Evolutionary conservation across 1,140 invertebrate genomes (phyloP).

Genomic region (Hypsibius dujardini): DNA sequence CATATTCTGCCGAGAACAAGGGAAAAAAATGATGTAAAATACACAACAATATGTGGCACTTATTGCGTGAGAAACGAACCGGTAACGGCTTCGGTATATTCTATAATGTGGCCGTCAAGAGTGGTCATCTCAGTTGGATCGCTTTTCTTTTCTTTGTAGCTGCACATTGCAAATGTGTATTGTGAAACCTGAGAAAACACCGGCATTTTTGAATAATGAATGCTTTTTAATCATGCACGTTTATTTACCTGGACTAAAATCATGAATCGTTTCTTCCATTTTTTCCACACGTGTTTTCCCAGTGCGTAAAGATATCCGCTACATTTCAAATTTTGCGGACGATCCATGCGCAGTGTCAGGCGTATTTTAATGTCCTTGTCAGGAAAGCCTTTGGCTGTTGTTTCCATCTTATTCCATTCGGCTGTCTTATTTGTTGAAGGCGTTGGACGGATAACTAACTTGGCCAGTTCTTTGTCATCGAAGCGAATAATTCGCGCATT

Average conservation of each 20-base stretch:
- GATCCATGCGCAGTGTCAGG: constrained; percentile 93
- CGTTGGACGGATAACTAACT: constrained; percentile 76
- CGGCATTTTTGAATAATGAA: constrained; percentile 21
- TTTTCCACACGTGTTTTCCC: constrained; percentile 96
- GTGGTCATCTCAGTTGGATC: constrained; percentile 99
- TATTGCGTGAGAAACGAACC: constrained; percentile 38
- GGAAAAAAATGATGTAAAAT: background rate
- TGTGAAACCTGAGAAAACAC: constrained; percentile 57
- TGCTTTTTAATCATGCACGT: too few species aligned
- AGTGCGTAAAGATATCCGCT: constrained; percentile 82
- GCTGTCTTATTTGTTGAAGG: constrained; percentile 60
- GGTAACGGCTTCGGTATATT: constrained; percentile 86
- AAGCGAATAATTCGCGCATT: constrained; percentile 89
- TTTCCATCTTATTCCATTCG: constrained; percentile 93
- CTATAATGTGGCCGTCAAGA: constrained; percentile 93
- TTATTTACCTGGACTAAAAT: constrained; percentile 66
- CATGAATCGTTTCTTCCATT: constrained; percentile 97
- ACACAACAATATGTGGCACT: constrained; percentile 19
- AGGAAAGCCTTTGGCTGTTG: constrained; percentile 74
- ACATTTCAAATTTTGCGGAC: constrained; percentile 97
- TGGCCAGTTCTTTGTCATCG: constrained; percentile 93
- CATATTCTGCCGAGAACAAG: constrained; percentile 43
- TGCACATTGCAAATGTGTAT: constrained; percentile 99
- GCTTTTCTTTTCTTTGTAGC: constrained; percentile 97
- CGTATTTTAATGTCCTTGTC: constrained; percentile 93